Percentiles rank a stretch among this genome's conserved stretches.
Evolutionary conservation across 2,113 vertebrate species (phyloP).

Genomic region (Rana temporaria): DNA sequence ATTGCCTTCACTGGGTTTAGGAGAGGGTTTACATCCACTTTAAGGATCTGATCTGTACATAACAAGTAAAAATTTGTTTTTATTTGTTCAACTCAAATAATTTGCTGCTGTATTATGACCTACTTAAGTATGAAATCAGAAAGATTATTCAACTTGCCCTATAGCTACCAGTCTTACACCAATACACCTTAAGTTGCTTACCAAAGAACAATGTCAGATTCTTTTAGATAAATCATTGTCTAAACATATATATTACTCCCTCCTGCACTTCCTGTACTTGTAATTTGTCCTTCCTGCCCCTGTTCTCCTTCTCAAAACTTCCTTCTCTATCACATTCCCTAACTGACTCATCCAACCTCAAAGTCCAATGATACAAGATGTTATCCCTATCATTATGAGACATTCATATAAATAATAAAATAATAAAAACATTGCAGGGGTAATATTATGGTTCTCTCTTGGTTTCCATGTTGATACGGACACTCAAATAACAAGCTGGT

Average conservation of each 20-base stretch:
- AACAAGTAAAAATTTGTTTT: too few relatives aligned
- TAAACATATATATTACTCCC: not conserved
- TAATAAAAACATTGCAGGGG: not conserved
- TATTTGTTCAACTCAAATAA: too few relatives aligned
- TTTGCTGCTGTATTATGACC: not conserved
- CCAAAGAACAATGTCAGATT: not conserved
- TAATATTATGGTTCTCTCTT: not conserved
- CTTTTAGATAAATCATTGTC: conserved; percentile 8
- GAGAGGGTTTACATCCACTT: too few relatives aligned
- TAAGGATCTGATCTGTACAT: too few relatives aligned
- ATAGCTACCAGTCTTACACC: too few relatives aligned
- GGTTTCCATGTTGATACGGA: not conserved
- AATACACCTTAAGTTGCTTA: not conserved
- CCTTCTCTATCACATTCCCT: conserved; percentile 30
- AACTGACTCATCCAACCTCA: not conserved
- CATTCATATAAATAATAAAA: too few relatives aligned
- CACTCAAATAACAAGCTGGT: too few relatives aligned
- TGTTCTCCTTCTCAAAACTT: conserved; percentile 1
- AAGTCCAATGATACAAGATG: conserved; percentile 8
- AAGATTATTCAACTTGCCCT: not conserved
- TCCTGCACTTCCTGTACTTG: accelerated
- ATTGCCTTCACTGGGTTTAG: too few relatives aligned
- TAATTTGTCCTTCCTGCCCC: not conserved
- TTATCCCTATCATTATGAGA: not conserved
- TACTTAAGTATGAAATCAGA: not conserved